Evolutionary conservation across 2,888 invertebrate genomes (phyloP).

Genomic region (Ypsolopha sequella): DNA sequence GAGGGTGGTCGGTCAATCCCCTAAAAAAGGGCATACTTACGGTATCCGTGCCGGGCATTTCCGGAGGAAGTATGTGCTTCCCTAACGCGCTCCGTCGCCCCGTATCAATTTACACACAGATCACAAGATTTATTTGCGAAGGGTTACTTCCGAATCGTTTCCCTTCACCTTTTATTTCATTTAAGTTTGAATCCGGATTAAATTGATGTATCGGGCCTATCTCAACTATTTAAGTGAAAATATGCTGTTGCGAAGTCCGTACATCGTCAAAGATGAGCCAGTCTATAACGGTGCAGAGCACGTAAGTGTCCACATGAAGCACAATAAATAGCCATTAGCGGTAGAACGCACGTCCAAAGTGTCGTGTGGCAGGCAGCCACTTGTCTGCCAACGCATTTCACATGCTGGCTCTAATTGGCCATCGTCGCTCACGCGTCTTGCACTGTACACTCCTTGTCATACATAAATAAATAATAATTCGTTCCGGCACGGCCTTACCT

Average conservation of each 20-base stretch:
- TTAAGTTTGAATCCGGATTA: background rate
- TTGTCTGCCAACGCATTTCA: conserved; percentile 15
- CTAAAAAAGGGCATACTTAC: conserved; percentile 3
- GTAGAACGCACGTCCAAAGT: background rate
- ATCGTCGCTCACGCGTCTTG: conserved; percentile 23
- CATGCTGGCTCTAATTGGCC: conserved; percentile 27
- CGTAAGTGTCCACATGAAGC: background rate
- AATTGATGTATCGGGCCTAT: background rate
- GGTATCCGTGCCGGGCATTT: conserved; percentile 1
- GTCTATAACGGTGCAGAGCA: background rate
- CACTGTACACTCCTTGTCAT: conserved; percentile 18
- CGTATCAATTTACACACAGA: conserved; percentile 8
- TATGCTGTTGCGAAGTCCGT: background rate
- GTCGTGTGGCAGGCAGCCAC: conserved; percentile 5
- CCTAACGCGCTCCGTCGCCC: conserved; percentile 2
- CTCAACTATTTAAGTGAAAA: background rate
- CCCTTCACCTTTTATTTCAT: background rate
- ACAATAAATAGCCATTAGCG: conserved; percentile 4
- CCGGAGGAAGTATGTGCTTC: conserved; percentile 6
- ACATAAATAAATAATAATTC: conserved; percentile 30
- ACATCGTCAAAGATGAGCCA: background rate
- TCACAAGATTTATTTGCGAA: conserved; percentile 8
- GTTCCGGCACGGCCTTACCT: conserved; percentile 11
- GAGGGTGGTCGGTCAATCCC: conserved; percentile 1
- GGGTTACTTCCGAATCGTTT: conserved; percentile 6